These are phyloP conservation scores for Metopolophium dirhodum DNA, from an alignment of 1,140 invertebrate species.

Conservation along the genomic window DNA sequence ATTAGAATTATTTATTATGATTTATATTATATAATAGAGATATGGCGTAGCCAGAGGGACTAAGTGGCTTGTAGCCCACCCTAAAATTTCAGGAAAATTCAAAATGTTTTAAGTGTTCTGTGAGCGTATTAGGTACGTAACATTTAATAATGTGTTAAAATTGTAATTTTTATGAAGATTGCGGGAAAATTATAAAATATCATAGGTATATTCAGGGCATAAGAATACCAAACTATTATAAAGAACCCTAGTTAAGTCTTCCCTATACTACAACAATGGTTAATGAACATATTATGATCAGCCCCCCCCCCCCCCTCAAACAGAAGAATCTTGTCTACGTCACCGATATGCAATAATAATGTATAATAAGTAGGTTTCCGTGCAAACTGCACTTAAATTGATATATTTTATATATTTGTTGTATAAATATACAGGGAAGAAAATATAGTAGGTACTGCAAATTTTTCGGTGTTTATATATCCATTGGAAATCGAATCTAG, in stretches of 20 bases:
- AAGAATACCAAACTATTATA: not conserved
- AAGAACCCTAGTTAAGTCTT: not conserved
- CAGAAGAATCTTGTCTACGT: no score
- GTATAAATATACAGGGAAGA: no score
- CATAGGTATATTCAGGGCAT: not conserved
- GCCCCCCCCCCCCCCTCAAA: no score
- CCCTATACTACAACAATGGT: not conserved
- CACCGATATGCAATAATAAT: no score
- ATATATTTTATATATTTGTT: no score
- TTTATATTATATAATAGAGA: no score
- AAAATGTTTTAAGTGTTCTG: not conserved
- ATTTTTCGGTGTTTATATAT: not conserved
- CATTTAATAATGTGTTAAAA: not conserved
- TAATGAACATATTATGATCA: not conserved
- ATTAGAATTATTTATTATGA: no score
- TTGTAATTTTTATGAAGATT: not conserved
- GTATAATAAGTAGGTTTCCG: no score
- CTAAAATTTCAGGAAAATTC: not conserved
- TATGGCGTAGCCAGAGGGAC: no score
- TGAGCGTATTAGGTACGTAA: not conserved
- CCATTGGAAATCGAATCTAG: not conserved
- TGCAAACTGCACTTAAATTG: no score
- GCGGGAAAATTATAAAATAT: not conserved
- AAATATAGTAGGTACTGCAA: no score
- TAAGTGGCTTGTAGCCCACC: not conserved